These are phyloP conservation scores for Pristionchus mayeri DNA, from an alignment of 2,888 invertebrate species.

Conservation along the genomic window DNA sequence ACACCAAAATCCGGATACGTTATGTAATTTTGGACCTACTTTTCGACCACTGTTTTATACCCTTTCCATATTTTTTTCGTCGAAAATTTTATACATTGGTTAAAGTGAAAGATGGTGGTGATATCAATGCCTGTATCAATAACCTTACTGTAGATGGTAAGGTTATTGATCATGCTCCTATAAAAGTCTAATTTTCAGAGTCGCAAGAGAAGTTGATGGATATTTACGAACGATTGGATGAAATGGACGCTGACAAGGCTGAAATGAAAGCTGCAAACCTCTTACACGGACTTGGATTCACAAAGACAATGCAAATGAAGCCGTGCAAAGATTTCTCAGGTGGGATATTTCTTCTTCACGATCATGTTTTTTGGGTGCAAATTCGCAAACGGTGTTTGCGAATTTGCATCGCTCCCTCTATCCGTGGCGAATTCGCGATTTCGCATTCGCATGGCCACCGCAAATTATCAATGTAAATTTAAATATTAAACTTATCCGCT, in stretches of 20 bases:
- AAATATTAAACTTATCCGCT: too few relatives aligned
- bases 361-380: too few relatives aligned
- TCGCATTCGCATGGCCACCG: too few relatives aligned
- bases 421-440: too few relatives aligned
- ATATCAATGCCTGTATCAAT: not conserved
- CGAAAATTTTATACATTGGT: not conserved
- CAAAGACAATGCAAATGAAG: conserved; percentile 81
- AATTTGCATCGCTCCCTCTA: too few relatives aligned
- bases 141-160: not conserved
- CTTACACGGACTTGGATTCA: conserved; percentile 95
- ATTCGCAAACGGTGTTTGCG: too few relatives aligned
- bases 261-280: conserved; percentile 94
- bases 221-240: conserved; percentile 96
- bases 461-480: too few relatives aligned
- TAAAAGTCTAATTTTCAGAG: conserved; percentile 79
- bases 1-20: too few relatives aligned
- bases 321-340: conserved; percentile 83
- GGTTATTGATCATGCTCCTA: not conserved
- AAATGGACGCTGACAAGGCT: conserved; percentile 94
- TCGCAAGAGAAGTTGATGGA: conserved; percentile 96
- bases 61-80: not conserved
- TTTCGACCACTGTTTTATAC: too few relatives aligned
- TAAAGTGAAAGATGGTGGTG: not conserved
- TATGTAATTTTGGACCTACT: too few relatives aligned
- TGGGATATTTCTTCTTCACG: conserved; percentile 43